Evolutionary conservation across 1,140 invertebrate genomes (phyloP).

Genomic region (Ditylenchus dipsaci): DNA sequence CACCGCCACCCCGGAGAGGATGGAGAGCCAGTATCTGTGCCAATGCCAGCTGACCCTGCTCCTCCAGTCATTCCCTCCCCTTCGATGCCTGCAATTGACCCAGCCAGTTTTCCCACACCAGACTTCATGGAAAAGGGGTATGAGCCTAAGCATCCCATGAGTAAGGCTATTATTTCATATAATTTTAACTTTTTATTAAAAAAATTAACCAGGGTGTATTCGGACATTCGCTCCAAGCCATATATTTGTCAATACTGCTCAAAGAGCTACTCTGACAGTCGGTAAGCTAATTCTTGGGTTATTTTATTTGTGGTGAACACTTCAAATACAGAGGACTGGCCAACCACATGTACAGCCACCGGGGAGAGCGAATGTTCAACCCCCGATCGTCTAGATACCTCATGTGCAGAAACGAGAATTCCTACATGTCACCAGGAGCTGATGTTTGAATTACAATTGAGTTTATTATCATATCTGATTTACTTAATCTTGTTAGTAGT

Average conservation of each 20-base stretch:
- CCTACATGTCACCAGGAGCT: conserved; percentile 29
- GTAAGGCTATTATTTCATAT: not conserved
- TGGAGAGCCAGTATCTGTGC: not conserved
- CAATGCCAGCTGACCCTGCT: not conserved
- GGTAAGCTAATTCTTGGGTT: conserved; percentile 24
- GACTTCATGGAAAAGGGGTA: conserved; percentile 51
- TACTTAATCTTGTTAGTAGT: no score
- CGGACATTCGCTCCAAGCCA: conserved; percentile 53
- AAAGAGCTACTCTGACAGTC: conserved; percentile 54
- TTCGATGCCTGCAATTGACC: conserved; percentile 29
- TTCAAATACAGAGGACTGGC: conserved; percentile 43
- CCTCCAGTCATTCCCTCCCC: conserved; percentile 8
- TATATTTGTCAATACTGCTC: conserved; percentile 58
- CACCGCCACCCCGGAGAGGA: conserved; percentile 55
- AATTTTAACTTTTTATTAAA: not conserved
- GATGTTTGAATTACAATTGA: conserved; percentile 17
- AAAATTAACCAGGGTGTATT: conserved; percentile 32
- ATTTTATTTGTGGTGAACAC: not conserved
- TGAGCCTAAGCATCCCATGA: conserved; percentile 39
- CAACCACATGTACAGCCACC: conserved; percentile 56
- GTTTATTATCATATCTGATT: no score
- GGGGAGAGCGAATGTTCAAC: conserved; percentile 53
- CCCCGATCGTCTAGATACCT: conserved; percentile 54
- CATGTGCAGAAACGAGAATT: conserved; percentile 44
- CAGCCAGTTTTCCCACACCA: conserved; percentile 46